A percentile compares a stretch with the other conserved stretches of the same genome.
Evolutionary conservation across 2,888 invertebrate species (phyloP).

Genomic region (Anagyrus pseudococci): DNA sequence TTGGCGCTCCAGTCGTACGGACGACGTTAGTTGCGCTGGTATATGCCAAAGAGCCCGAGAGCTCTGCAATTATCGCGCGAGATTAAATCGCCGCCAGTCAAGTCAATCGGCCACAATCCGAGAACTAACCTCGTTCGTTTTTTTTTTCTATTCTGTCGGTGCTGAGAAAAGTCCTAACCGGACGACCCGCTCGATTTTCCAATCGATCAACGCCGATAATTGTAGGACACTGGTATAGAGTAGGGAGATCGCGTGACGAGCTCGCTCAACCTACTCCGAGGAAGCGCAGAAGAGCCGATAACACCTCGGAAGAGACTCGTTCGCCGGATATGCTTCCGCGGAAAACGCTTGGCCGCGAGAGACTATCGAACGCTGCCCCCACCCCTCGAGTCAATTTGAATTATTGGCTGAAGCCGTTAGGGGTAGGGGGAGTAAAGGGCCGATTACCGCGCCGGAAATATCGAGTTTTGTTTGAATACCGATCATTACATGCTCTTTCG

Average conservation of each 20-base stretch:
- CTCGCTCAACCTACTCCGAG: no score
- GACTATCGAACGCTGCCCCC: no score
- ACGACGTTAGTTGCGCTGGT: background rate
- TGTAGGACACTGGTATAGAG: background rate
- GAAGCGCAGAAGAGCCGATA: no score
- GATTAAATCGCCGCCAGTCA: conserved; percentile 36
- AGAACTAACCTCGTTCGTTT: background rate
- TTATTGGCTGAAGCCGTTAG: no score
- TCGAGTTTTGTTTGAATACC: conserved; percentile 42
- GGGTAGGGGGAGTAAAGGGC: background rate
- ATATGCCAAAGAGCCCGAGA: background rate
- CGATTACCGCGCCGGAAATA: conserved; percentile 45
- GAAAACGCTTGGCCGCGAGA: no score
- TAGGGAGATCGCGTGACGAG: conserved; percentile 4
- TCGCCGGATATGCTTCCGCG: no score
- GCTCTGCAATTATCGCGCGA: conserved; percentile 29
- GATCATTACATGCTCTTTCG: conserved; percentile 32
- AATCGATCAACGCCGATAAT: conserved; percentile 20
- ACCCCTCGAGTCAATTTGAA: no score
- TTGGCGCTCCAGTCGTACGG: conserved; percentile 7
- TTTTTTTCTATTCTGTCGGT: background rate
- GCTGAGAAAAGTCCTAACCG: no score
- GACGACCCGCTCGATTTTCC: conserved; percentile 19
- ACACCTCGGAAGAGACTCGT: no score
- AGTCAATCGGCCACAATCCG: background rate